Conservation (phyloP, 2,888 invertebrate species). For the Thera obeliscata region DNA sequence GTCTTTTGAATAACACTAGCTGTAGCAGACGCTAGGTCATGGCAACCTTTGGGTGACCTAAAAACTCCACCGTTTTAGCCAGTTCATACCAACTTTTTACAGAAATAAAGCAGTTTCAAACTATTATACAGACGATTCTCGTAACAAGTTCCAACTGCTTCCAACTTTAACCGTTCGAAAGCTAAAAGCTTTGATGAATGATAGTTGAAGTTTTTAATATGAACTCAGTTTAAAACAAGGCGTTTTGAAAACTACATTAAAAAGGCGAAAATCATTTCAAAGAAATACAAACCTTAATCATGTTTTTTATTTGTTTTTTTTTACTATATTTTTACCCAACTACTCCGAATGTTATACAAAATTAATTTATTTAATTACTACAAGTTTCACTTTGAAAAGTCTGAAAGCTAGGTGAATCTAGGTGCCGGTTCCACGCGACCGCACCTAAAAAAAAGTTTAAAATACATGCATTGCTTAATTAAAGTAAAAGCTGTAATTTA, state of each 20-base stretch:
- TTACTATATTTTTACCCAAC: too few relatives aligned
- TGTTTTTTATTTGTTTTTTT: too few relatives aligned
- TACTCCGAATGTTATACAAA: too few relatives aligned
- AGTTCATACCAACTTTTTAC: background rate
- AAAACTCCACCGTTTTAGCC: background rate
- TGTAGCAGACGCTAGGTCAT: background rate
- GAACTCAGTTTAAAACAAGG: background rate
- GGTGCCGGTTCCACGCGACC: too few relatives aligned
- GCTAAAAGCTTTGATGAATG: conserved; percentile 5
- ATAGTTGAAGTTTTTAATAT: conserved; percentile 3
- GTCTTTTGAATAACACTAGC: background rate
- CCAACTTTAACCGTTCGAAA: conserved; percentile 9
- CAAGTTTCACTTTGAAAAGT: too few relatives aligned
- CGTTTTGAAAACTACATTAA: background rate
- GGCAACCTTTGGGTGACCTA: background rate
- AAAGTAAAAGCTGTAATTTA: too few relatives aligned
- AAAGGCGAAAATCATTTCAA: too few relatives aligned
- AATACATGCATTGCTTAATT: too few relatives aligned
- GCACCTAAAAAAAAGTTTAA: too few relatives aligned
- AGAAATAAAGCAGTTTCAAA: conserved; percentile 1
- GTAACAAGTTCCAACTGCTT: conserved; percentile 1
- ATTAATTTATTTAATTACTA: too few relatives aligned
- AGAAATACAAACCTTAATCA: too few relatives aligned
- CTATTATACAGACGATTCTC: background rate
- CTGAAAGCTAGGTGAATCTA: too few relatives aligned